Percentiles rank a stretch among this genome's conserved stretches.
Conservation (phyloP, 2,113 vertebrate species). For the Toxotes chatareus region DNA sequence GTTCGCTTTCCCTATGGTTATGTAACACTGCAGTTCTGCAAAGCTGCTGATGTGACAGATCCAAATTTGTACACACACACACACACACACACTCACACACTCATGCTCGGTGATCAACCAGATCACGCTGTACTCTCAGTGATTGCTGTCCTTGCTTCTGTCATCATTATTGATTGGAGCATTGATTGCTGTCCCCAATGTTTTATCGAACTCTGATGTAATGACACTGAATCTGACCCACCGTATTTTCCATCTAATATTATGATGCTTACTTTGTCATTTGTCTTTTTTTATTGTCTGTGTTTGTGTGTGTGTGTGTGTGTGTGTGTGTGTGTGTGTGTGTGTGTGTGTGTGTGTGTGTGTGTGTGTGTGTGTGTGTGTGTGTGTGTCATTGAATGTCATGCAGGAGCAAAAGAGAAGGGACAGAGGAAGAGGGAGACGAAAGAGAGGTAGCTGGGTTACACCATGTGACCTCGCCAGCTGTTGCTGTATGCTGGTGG, state of each 20-base stretch:
- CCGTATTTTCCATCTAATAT: neutral
- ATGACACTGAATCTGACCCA: constrained; percentile 1
- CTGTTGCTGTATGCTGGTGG: constrained; percentile 78
- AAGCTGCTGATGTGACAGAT: constrained; percentile 83
- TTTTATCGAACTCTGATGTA: constrained; percentile 12
- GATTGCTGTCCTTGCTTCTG: constrained; percentile 31
- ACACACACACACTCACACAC: constrained; percentile 38
- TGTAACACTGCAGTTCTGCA: constrained; percentile 82
- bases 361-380: neutral
- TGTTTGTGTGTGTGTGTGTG: neutral
- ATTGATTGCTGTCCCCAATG: constrained; percentile 33
- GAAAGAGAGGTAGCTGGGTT: constrained; percentile 60
- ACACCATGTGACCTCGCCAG: constrained; percentile 78
- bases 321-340: neutral
- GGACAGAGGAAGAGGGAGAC: constrained; percentile 32
- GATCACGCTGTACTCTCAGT: constrained; percentile 45
- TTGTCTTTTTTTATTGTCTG: neutral
- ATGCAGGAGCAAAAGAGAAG: constrained; percentile 22
- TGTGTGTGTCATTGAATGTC: constrained; percentile 17
- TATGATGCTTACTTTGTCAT: neutral
- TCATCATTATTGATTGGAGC: constrained; percentile 44
- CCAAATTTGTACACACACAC: constrained; percentile 58
- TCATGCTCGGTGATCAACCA: constrained; percentile 24
- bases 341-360: neutral
- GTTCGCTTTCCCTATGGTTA: constrained; percentile 57